These are phyloP conservation scores for Drosophila nr. perissopoda DNA, from an alignment of 2,888 invertebrate species.

Conservation along the genomic window DNA sequence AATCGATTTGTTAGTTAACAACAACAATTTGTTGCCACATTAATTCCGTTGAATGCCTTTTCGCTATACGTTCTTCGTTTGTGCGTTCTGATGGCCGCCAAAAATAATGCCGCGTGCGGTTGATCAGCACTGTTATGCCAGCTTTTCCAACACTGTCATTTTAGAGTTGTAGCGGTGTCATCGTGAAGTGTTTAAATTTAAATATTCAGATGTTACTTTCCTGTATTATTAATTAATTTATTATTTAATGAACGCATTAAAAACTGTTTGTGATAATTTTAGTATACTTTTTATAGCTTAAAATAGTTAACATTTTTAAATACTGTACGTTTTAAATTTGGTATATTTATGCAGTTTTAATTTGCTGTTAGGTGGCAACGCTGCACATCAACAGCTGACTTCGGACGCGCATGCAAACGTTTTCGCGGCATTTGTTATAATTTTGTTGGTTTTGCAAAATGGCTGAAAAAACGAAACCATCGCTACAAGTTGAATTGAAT, in stretches of 20 bases:
- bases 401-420: constrained; percentile 63
- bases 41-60: constrained; percentile 7
- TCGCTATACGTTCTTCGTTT: constrained; percentile 18
- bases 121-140: constrained; percentile 33
- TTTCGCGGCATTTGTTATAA: constrained; percentile 62
- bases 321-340: neutral
- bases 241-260: no score
- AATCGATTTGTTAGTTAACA: constrained; percentile 11
- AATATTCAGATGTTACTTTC: neutral
- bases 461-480: constrained; percentile 39
- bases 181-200: neutral
- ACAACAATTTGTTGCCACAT: constrained; percentile 35
- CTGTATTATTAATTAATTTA: no score
- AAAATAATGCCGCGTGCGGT: constrained; percentile 54
- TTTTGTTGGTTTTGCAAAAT: constrained; percentile 23
- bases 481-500: constrained; percentile 57
- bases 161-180: constrained; percentile 3
- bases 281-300: neutral
- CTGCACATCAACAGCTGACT: constrained; percentile 53
- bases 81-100: constrained; percentile 59
- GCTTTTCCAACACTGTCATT: constrained; percentile 22
- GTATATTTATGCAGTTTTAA: no score
- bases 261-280: no score
- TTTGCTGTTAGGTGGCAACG: constrained; percentile 35
- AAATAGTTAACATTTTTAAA: neutral